phyloP scores from a whole-genome alignment of 2,888 invertebrate genomes.

The Xiphydria camelus region DNA sequence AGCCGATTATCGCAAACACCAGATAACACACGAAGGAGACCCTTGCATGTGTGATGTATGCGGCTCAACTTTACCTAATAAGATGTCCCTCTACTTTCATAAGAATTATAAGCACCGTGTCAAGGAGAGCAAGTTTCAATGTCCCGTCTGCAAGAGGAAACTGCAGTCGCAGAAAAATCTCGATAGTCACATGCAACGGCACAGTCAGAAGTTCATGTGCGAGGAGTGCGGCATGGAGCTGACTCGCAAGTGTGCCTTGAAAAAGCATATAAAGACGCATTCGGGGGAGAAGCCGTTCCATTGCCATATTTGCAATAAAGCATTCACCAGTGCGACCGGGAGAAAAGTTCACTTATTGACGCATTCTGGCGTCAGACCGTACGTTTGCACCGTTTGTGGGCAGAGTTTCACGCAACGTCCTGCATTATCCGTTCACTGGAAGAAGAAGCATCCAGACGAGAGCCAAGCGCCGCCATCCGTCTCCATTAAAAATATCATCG shows the following conservation, averaged over 20 bases:
- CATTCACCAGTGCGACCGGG: not conserved
- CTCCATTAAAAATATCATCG: conserved; percentile 4
- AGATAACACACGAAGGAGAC: not conserved
- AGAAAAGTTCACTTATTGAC: conserved; percentile 5
- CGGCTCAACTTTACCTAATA: not conserved
- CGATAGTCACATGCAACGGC: conserved; percentile 11
- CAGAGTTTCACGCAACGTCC: conserved; percentile 5
- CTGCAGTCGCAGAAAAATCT: not conserved
- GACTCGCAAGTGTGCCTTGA: not conserved
- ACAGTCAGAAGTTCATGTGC: conserved; percentile 13
- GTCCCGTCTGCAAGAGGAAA: conserved; percentile 9
- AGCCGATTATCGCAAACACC: conserved; percentile 17
- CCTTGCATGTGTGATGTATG: conserved; percentile 4
- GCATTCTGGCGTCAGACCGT: not conserved
- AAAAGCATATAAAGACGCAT: conserved; percentile 1
- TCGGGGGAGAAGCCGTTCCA: conserved; percentile 1
- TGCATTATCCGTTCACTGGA: conserved; percentile 5
- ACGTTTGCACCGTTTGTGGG: conserved; percentile 3
- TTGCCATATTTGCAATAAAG: conserved; percentile 9
- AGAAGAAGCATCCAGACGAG: conserved; percentile 4
- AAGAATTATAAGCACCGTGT: conserved; percentile 3
- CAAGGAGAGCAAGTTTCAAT: conserved; percentile 3
- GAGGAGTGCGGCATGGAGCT: conserved; percentile 8
- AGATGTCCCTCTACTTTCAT: conserved; percentile 5
- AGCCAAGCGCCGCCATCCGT: conserved; percentile 1